Evolutionary conservation across 2,888 invertebrate genomes (phyloP).

Genomic region (Brassicogethes aeneus): DNA sequence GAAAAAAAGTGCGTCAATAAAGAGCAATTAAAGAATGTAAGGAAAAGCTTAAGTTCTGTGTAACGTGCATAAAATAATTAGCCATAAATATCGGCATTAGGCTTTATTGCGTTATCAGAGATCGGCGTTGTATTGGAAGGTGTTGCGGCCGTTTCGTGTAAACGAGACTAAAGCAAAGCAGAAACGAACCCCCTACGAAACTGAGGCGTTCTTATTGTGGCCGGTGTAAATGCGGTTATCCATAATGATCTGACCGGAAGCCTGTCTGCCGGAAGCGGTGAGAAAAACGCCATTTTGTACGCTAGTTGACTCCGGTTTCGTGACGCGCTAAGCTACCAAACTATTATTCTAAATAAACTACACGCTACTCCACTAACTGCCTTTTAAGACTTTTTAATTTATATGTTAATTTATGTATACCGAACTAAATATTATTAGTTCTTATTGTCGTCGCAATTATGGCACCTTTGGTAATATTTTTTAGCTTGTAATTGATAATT

Average conservation of each 20-base stretch:
- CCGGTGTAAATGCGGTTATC: constrained; percentile 35
- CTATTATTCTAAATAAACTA: constrained; percentile 36
- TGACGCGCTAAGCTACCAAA: constrained; percentile 33
- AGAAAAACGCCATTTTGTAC: constrained; percentile 45
- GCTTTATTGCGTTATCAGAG: no score
- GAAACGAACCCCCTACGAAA: constrained; percentile 5
- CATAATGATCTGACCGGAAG: constrained; percentile 42
- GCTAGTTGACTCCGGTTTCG: constrained; percentile 43
- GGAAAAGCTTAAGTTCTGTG: no score
- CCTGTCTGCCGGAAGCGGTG: constrained; percentile 40
- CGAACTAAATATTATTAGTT: neutral
- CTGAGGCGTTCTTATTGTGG: constrained; percentile 15
- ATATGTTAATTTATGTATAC: neutral
- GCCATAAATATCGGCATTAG: no score
- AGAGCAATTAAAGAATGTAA: no score
- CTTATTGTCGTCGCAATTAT: no score
- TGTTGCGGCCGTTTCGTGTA: neutral
- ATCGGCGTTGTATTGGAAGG: neutral
- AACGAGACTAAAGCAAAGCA: no score
- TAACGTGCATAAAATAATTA: no score
- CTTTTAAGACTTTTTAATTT: constrained; percentile 30
- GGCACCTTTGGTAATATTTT: no score
- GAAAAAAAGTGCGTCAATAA: no score
- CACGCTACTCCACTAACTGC: constrained; percentile 28
- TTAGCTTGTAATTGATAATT: no score